phyloP scores from a whole-genome alignment of 2,797 vertebrate genomes.

The Leptoclinus maculatus region DNA sequence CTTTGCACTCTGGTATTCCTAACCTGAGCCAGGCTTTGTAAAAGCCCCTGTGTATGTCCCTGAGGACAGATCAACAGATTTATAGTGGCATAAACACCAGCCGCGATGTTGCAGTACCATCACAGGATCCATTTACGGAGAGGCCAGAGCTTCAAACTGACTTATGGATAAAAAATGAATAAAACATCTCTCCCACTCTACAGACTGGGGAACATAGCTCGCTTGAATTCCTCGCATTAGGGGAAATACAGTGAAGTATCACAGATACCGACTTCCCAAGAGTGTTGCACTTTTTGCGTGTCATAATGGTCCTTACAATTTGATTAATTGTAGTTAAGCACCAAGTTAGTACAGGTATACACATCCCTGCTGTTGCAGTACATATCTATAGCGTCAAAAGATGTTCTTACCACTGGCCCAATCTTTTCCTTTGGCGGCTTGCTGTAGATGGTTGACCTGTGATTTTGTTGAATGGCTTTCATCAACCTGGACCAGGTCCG shows the following conservation, averaged over 20 bases:
- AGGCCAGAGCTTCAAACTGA: constrained; percentile 49
- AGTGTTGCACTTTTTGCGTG: constrained; percentile 8
- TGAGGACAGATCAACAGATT: constrained; percentile 69
- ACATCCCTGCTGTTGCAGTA: neutral
- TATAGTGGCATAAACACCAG: constrained; percentile 63
- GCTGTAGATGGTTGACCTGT: constrained; percentile 75
- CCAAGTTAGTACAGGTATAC: neutral
- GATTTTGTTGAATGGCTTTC: constrained; percentile 57
- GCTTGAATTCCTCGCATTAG: constrained; percentile 73
- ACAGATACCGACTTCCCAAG: constrained; percentile 31
- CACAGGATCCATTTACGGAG: constrained; percentile 61
- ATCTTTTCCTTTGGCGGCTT: constrained; percentile 84
- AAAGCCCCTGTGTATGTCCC: constrained; percentile 64
- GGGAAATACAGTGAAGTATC: constrained; percentile 47
- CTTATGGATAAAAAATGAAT: constrained; percentile 77
- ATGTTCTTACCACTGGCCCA: constrained; percentile 82
- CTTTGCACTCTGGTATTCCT: constrained; percentile 59
- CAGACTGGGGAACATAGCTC: constrained; percentile 34
- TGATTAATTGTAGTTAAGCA: constrained; percentile 15
- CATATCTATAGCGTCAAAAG: constrained; percentile 17
- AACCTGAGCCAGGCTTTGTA: constrained; percentile 51
- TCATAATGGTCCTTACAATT: neutral
- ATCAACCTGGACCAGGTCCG: constrained; percentile 42
- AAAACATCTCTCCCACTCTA: constrained; percentile 71
- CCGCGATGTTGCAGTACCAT: constrained; percentile 60